Evolutionary conservation across 2,888 invertebrate genomes (phyloP), one percentile per base, ranked within the genome.

Genomic region (Microchrysa polita): DNA sequence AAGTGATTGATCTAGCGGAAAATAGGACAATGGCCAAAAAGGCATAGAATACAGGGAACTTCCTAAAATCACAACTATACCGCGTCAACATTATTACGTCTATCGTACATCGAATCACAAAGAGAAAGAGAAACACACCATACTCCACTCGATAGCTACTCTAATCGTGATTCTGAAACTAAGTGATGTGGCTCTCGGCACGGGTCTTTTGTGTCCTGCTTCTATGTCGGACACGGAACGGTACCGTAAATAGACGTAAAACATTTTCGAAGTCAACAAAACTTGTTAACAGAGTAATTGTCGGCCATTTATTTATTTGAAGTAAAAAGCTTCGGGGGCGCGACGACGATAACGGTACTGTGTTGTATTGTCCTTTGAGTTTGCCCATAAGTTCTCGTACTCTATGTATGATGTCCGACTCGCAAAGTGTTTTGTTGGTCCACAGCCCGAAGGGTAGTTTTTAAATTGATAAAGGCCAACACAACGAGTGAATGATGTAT

Each of bases 251-350:
- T 73, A 73, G 65, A 73, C 65, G 48, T 27, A 57, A 48, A 73
- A 65, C 73, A 65, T 73, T 83, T 84, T 84, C 82, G 81, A 81
- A 84, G 84, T 83, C 83, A 84, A 84, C 84, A 84, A 84, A 84
- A 84, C 83, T 83, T 84, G 84, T 84, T 84, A 84, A 83, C 83
- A 82, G 81, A 80, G 83, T 84, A 84, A 84, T 84, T 84, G 84
- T 82, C 79, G 80, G 82, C 83, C 83, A 84, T 84, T 84, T 84
- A 84, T 84, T 83, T 83, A 81, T 83, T 82, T 82, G 77, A 77
- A 78, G 78, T 79, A 76, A 76, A 73, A 74, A 69, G 57, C 57
- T 57, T 42, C 34, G n/a, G 27, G 27, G 27, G 27, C 27, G 27
- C 27, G 27, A 34, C 27, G 27, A 34, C 27, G 27, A 34, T 7